These are phyloP conservation scores for Ostrea denselamellosa DNA, from an alignment of 1,140 invertebrate genomes.

Conservation along the genomic window DNA sequence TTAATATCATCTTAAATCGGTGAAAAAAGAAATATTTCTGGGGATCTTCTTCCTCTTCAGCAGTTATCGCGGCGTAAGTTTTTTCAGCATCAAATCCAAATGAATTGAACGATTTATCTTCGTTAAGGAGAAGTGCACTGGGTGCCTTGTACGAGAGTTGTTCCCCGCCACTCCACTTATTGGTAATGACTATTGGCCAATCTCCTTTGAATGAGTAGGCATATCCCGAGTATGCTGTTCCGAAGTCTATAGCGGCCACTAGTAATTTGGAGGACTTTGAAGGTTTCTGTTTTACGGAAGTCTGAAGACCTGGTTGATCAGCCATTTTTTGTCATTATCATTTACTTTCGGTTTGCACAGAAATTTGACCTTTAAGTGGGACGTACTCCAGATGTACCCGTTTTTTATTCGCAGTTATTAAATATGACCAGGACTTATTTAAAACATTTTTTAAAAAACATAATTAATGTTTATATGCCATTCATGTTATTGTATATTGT, in stretches of 20 bases:
- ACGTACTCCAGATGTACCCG: no score
- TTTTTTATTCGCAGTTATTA: no score
- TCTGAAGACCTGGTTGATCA: background rate
- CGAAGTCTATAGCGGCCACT: constrained; percentile 40
- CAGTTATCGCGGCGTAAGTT: background rate
- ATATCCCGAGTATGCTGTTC: constrained; percentile 28
- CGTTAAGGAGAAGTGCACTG: constrained; percentile 30
- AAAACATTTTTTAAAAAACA: no score
- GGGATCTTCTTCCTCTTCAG: background rate
- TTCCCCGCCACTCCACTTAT: background rate
- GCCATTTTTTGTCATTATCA: background rate
- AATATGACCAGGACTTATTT: no score
- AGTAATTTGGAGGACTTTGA: background rate
- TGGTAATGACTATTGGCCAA: background rate
- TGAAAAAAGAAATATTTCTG: constrained; percentile 5
- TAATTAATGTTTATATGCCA: no score
- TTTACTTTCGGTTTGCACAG: background rate
- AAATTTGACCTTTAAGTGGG: no score
- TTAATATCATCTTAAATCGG: constrained; percentile 35
- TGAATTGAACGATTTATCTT: constrained; percentile 42
- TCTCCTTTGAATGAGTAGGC: constrained; percentile 37
- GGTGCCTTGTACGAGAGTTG: constrained; percentile 30
- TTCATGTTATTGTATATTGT: no score
- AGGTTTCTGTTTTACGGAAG: background rate
- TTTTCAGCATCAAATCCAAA: constrained; percentile 42